phyloP scores from a whole-genome alignment of 2,888 invertebrate genomes.

The Corbicula japonica region DNA sequence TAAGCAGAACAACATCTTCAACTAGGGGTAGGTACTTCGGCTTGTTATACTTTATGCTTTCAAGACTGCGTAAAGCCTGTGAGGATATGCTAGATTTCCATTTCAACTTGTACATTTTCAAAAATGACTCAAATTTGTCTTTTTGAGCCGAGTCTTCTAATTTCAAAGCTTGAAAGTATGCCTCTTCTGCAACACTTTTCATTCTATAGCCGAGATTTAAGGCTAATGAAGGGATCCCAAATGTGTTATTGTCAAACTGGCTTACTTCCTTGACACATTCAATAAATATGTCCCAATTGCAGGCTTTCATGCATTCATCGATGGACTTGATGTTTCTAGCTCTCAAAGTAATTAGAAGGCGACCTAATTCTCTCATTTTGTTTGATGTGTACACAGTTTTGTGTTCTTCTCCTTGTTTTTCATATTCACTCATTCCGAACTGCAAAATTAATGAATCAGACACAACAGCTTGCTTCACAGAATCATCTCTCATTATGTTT shows the following conservation, averaged over 20 bases:
- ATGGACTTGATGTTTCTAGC: constrained; percentile 26
- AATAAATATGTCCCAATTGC: constrained; percentile 44
- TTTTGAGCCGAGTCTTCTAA: constrained; percentile 3
- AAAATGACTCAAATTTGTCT: constrained; percentile 26
- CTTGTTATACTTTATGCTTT: constrained; percentile 29
- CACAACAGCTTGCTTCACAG: constrained; percentile 23
- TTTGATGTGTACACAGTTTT: constrained; percentile 32
- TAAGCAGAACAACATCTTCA: constrained; percentile 33
- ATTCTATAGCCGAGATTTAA: constrained; percentile 46
- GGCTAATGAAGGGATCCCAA: constrained; percentile 45
- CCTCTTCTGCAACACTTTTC: constrained; percentile 32
- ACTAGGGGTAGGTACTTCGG: constrained; percentile 31
- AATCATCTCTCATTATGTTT: constrained; percentile 53
- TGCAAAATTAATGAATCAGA: constrained; percentile 33
- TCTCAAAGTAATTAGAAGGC: constrained; percentile 37
- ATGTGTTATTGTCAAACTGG: constrained; percentile 37
- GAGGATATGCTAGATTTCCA: constrained; percentile 29
- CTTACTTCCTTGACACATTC: constrained; percentile 34
- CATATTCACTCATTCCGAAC: constrained; percentile 41
- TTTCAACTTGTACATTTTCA: constrained; percentile 26
- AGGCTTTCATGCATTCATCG: constrained; percentile 34
- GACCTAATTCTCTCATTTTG: constrained; percentile 48
- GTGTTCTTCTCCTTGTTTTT: constrained; percentile 38
- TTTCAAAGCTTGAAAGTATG: constrained; percentile 29
- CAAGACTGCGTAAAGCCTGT: constrained; percentile 7